These are phyloP conservation scores for Ictalurus punctatus DNA, from an alignment of 2,113 vertebrate genomes.

Conservation along the genomic window DNA sequence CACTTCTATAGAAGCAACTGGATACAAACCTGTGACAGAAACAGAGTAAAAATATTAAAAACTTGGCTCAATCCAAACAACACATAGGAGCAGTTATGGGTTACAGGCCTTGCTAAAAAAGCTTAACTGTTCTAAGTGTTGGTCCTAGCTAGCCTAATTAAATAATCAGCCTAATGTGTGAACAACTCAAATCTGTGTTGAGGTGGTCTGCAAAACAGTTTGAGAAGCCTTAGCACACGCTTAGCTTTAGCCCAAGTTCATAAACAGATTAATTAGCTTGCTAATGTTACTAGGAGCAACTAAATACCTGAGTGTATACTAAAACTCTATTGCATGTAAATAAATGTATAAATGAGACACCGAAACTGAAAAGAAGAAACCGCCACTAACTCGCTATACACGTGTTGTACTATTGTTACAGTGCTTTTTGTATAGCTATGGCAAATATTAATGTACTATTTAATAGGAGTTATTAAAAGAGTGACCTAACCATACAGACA, in stretches of 20 bases:
- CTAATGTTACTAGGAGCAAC: too few relatives aligned
- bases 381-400: neutral
- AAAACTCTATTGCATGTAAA: neutral
- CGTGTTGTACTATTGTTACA: neutral
- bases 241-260: neutral
- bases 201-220: too few relatives aligned
- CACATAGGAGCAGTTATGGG: neutral
- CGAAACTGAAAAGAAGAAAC: neutral
- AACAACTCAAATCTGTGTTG: too few relatives aligned
- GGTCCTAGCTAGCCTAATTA: too few relatives aligned
- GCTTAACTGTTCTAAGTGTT: neutral
- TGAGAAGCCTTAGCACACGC: too few relatives aligned
- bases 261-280: neutral
- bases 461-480: neutral
- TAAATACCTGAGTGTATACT: neutral
- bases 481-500: neutral
- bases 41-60: neutral
- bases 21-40: constrained; percentile 56
- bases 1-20: constrained; percentile 77
- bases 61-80: neutral
- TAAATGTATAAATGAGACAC: neutral
- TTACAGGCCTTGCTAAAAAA: neutral
- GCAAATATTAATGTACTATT: neutral
- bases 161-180: too few relatives aligned
- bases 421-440: neutral